Evolutionary conservation across 1,140 invertebrate species (phyloP), one percentile per base, ranked within the genome.

Genomic region (Cydia pomonella): DNA sequence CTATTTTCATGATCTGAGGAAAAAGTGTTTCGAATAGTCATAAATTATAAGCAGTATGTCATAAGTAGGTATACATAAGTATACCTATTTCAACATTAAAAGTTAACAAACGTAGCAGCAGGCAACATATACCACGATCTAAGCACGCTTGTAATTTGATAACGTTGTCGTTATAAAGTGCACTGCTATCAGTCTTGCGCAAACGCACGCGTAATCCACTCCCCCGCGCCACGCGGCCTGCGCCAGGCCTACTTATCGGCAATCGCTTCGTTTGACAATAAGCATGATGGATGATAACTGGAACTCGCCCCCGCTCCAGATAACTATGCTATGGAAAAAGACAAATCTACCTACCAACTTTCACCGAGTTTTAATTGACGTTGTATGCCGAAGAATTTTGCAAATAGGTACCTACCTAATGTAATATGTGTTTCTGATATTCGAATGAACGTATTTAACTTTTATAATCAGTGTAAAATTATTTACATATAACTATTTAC

Each of bases 201-300:
- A 59, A 59, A 23, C 53, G 53, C 53, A 59, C 3, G 18, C 50
- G n/a, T 59, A 59, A 59, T 59, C 53, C 53, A 59, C 53, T 59
- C 53, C 53, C 21, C 53, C 53, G 53, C 53, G 53, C 16, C 53
- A 59, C 53, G 53, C 53, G 7, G 53, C 1, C n/a, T 23, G n/a
- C 18, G 47, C n/a, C 21, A 23, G 21, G 21, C 21, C 21, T 59
- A 23, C 21, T 59, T 59, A 59, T 59, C 53, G 53, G 18, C 53
- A 12, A 59, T 59, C 53, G 53, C n/a, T 50, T 6, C 47, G 53
- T 59, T 23, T 59, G 53, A 59, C 53, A 59, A 59, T 18, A 59
- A 59, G 53, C 21, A 59, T 59, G 53, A 59, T 59, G 53, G 53
- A 59, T 59, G 21, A 59, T 59, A 59, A 59, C 53, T 59, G 53